Conservation (phyloP, 1,140 invertebrate genomes). For the Meteorus sp. region DNA sequence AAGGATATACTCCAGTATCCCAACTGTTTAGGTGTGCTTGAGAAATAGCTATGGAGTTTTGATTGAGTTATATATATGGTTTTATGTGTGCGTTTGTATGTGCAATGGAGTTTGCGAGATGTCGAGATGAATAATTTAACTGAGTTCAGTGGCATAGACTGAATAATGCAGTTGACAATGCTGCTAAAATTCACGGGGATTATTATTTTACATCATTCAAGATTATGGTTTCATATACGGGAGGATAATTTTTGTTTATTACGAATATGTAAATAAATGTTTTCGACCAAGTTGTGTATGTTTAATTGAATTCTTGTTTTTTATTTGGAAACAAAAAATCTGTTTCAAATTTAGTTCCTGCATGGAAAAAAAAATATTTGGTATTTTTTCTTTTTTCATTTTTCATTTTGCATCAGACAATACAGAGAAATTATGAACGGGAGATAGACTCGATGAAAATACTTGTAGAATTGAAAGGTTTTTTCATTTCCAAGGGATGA, state of each 20-base stretch:
- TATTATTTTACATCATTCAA: too few relatives aligned
- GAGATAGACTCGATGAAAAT: neutral
- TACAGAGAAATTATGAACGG: neutral
- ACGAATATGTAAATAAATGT: too few relatives aligned
- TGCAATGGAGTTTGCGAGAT: neutral
- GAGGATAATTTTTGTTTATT: too few relatives aligned
- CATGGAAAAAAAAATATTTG: too few relatives aligned
- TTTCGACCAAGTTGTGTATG: neutral
- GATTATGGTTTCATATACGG: too few relatives aligned
- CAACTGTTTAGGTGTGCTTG: neutral
- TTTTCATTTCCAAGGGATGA: conserved; percentile 19
- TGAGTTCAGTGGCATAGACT: neutral
- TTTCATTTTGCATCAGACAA: neutral
- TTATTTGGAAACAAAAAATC: neutral
- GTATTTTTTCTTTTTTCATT: neutral
- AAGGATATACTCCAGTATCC: conserved; percentile 1
- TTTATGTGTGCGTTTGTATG: neutral
- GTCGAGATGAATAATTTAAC: neutral
- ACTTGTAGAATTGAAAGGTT: conserved; percentile 16
- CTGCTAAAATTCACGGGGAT: too few relatives aligned
- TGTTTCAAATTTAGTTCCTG: neutral
- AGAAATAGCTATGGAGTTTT: neutral
- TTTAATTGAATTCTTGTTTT: neutral
- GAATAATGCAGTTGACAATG: too few relatives aligned
- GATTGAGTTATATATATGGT: too few relatives aligned